Percentiles rank a stretch among this genome's conserved stretches.
Evolutionary conservation across 2,797 vertebrate species (phyloP).

Genomic region (Philypnodon macrostomus): DNA sequence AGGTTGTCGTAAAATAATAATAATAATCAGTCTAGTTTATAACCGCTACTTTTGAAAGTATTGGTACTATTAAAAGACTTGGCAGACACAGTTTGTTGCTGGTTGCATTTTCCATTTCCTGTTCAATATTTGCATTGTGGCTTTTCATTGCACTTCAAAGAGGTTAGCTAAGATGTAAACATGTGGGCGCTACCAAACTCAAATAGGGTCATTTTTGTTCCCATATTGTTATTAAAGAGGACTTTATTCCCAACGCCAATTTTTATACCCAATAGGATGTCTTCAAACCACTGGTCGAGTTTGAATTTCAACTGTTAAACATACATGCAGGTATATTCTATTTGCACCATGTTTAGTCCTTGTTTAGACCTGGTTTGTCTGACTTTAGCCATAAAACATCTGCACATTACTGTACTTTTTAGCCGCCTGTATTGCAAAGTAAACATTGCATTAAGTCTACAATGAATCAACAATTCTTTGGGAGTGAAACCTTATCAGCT

Average conservation of each 20-base stretch:
- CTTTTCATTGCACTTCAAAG: background rate
- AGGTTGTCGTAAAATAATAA: too few species aligned
- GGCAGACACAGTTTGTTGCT: background rate
- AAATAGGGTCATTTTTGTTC: too few species aligned
- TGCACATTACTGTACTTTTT: too few species aligned
- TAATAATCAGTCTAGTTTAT: background rate
- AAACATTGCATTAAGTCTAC: background rate
- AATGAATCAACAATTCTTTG: background rate
- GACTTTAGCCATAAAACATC: too few species aligned
- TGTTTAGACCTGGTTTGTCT: too few species aligned
- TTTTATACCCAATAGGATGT: too few species aligned
- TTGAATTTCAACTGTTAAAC: too few species aligned
- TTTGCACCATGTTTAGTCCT: too few species aligned
- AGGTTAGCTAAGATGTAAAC: background rate
- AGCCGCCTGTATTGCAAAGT: background rate
- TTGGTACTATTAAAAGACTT: background rate
- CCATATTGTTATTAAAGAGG: too few species aligned
- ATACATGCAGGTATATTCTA: too few species aligned
- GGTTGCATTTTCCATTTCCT: constrained; percentile 2
- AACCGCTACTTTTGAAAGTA: background rate
- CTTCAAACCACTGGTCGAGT: too few species aligned
- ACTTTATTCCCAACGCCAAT: too few species aligned
- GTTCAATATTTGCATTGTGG: constrained; percentile 5
- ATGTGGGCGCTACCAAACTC: background rate
- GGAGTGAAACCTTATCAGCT: background rate